phyloP scores from a whole-genome alignment of 2,113 vertebrate species.

The Suncus etruscus region DNA sequence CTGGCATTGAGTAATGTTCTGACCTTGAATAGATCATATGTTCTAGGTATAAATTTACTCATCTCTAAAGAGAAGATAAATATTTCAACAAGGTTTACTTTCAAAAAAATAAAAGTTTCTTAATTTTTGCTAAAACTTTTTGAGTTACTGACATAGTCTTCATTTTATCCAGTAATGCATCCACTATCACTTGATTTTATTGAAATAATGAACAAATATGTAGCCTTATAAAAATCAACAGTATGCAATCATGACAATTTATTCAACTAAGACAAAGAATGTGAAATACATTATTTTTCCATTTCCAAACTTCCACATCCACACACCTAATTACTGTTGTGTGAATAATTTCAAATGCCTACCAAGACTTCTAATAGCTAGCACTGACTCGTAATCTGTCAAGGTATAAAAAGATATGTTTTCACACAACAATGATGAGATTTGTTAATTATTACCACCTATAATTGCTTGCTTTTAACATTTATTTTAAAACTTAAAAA shows the following conservation, averaged over 20 bases:
- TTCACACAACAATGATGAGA: slow-evolving; percentile 69
- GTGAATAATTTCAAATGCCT: slow-evolving; percentile 71
- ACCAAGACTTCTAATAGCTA: slow-evolving; percentile 63
- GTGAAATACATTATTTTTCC: slow-evolving; percentile 43
- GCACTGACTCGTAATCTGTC: slow-evolving; percentile 65
- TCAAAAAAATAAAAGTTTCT: slow-evolving; percentile 29
- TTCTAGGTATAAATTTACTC: background rate
- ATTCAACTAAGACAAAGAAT: slow-evolving; percentile 59
- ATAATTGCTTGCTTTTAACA: slow-evolving; percentile 74
- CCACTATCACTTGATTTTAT: slow-evolving; percentile 45
- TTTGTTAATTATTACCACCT: slow-evolving; percentile 77
- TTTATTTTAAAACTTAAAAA: slow-evolving; percentile 77
- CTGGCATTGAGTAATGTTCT: background rate
- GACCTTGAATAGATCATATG: background rate
- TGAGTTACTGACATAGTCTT: background rate
- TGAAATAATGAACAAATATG: slow-evolving; percentile 60
- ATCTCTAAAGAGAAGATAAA: slow-evolving; percentile 20
- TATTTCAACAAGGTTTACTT: background rate
- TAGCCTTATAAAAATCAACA: background rate
- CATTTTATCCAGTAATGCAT: background rate
- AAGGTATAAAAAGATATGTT: slow-evolving; percentile 72
- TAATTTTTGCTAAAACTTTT: slow-evolving; percentile 31
- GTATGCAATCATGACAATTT: slow-evolving; percentile 55
- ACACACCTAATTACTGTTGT: slow-evolving; percentile 68
- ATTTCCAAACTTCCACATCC: slow-evolving; percentile 60